Conservation (phyloP, 2,797 vertebrate genomes). For the Taeniopygia guttata region DNA sequence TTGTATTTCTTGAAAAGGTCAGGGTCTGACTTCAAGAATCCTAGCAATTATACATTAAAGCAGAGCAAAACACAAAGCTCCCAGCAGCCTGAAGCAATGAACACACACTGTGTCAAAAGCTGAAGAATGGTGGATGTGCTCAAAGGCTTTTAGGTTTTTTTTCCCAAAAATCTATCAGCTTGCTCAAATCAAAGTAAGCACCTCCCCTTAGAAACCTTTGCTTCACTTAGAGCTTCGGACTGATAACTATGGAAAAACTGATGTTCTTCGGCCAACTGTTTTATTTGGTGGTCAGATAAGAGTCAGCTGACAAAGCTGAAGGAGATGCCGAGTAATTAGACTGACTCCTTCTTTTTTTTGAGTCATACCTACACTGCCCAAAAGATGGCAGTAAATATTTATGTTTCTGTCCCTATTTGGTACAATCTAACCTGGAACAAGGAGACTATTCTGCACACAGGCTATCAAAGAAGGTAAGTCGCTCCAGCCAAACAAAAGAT, state of each 20-base stretch:
- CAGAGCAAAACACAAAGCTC: neutral
- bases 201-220: neutral
- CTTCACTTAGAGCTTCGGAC: neutral
- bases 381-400: constrained; percentile 71
- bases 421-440: neutral
- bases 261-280: neutral
- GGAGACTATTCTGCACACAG: neutral
- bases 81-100: neutral
- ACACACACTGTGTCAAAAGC: neutral
- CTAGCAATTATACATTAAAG: neutral
- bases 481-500: neutral
- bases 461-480: neutral
- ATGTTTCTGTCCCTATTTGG: neutral
- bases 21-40: neutral
- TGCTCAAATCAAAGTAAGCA: neutral
- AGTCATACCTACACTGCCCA: constrained; percentile 28
- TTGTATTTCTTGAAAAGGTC: neutral
- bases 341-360: neutral
- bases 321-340: neutral
- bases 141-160: neutral
- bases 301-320: neutral
- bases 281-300: neutral
- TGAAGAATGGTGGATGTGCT: neutral
- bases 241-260: neutral
- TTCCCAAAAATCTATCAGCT: neutral